Percentiles rank a stretch among this genome's conserved stretches.
These are phyloP conservation scores for Calameuta filiformis DNA, from an alignment of 2,888 invertebrate species.

Conservation along the genomic window DNA sequence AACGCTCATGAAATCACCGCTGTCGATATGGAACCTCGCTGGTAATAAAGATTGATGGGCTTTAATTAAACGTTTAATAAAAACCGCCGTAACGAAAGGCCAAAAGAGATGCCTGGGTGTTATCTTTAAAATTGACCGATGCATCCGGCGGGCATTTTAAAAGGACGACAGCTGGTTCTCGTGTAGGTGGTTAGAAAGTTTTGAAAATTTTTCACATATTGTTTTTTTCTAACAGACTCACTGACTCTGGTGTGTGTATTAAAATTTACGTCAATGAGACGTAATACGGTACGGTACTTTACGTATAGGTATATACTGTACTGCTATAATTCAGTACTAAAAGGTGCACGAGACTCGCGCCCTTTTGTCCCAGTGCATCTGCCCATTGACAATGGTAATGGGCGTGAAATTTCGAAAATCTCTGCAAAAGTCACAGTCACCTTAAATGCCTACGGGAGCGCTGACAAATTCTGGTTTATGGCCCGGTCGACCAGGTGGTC, in stretches of 20 bases:
- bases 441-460: slow-evolving; percentile 32
- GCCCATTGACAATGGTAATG: slow-evolving; percentile 61
- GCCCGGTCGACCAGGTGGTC: slow-evolving; percentile 44
- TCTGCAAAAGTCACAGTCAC: slow-evolving; percentile 36
- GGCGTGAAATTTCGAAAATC: slow-evolving; percentile 63
- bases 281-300: background rate
- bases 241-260: background rate
- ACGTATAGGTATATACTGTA: background rate
- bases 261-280: background rate
- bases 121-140: background rate
- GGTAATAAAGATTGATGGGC: slow-evolving; percentile 63
- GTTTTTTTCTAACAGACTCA: background rate
- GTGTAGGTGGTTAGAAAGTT: background rate
- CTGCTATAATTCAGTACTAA: slow-evolving; percentile 2
- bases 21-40: slow-evolving; percentile 57
- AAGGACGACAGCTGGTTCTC: background rate
- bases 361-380: slow-evolving; percentile 49
- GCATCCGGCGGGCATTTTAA: background rate
- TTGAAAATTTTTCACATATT: background rate
- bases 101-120: background rate
- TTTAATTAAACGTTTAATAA: slow-evolving; percentile 58
- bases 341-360: slow-evolving; percentile 44
- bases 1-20: slow-evolving; percentile 52
- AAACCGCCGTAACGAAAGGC: slow-evolving; percentile 24
- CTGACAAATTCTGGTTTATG: slow-evolving; percentile 62